These are phyloP conservation scores for Psammodynastes pulverulentus DNA, from an alignment of 2,113 vertebrate species.

Conservation along the genomic window DNA sequence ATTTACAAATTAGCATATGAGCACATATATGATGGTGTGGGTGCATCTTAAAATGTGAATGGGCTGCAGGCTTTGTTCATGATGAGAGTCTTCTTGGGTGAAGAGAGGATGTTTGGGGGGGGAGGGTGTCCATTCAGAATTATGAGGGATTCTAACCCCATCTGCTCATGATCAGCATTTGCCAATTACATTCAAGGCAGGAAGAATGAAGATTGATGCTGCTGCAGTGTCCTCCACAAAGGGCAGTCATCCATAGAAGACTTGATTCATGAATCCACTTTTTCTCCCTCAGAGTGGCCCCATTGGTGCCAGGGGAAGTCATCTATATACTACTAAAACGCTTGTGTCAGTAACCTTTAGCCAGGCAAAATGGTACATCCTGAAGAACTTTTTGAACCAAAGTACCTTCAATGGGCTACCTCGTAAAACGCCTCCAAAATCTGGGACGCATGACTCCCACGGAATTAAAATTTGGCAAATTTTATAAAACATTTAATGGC, in stretches of 20 bases:
- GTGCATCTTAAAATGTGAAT: background rate
- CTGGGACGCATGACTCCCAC: background rate
- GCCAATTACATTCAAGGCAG: constrained; percentile 8
- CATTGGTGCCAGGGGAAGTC: background rate
- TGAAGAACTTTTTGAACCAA: background rate
- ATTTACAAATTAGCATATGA: background rate
- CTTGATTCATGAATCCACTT: background rate
- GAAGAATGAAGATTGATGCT: constrained; percentile 13
- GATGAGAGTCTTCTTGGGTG: background rate
- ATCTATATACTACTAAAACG: background rate
- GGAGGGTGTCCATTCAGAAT: background rate
- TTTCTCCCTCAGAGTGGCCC: too few species aligned
- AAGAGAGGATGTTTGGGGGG: background rate
- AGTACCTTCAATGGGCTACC: background rate
- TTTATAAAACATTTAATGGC: background rate
- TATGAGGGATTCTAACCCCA: background rate
- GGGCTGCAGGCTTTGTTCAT: background rate
- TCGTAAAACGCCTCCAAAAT: background rate
- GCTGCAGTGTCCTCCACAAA: background rate
- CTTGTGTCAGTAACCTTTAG: background rate
- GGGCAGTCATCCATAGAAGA: background rate
- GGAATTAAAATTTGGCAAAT: background rate
- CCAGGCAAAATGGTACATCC: background rate
- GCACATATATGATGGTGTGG: background rate
- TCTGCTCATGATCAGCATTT: constrained; percentile 14